Evolutionary conservation across 2,888 invertebrate species (phyloP), one percentile per base, ranked within the genome.

Genomic region (Tineola bisselliella): DNA sequence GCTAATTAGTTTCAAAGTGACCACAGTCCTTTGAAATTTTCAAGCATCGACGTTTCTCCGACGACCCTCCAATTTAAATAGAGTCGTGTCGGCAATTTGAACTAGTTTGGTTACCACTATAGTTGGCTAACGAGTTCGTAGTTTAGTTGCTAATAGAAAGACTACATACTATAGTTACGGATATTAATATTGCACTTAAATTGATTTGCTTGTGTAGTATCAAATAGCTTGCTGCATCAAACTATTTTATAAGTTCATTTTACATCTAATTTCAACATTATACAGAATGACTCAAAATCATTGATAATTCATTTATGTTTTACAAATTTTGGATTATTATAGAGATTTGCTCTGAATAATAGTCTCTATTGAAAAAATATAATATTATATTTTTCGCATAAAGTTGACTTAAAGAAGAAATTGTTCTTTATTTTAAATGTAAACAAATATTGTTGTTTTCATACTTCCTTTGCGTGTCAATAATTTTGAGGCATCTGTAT

Each of bases 141-240:
- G 75, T 75, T 74, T 77, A 77, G 77, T 79, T 76, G 75, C 77
- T 79, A 75, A 77, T 73, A 74, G 68, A 76, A 72, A 71, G 69
- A 76, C 66, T 73, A n/a, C n/a, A n/a, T n/a, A n/a, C n/a, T n/a
- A n/a, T n/a, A 72, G 72, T 67, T 71, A 58, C 8, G 67, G 68
- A 69, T 64, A 69, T 70, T 44, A 69, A 48, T 17, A 44, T 13
- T 76, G 80, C 81, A 81, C 81, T 71, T 71, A 68, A 68, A 62
- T 30, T 52, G 17, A 65, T 70, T 69, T 75, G 80, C 77, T 81
- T 83, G 79, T 76, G 77, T 84, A 83, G 83, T 77, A 77, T 84
- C 87, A 79, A n/a, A 76, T 76, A 79, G 86, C 84, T 86, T 87
- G 87, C 87, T 87, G 87, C 87, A 87, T 86, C 87, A 84, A 84